Percentiles rank a stretch among this genome's conserved stretches.
Evolutionary conservation across 2,113 vertebrate genomes (phyloP).

Genomic region (Saguinus midas): DNA sequence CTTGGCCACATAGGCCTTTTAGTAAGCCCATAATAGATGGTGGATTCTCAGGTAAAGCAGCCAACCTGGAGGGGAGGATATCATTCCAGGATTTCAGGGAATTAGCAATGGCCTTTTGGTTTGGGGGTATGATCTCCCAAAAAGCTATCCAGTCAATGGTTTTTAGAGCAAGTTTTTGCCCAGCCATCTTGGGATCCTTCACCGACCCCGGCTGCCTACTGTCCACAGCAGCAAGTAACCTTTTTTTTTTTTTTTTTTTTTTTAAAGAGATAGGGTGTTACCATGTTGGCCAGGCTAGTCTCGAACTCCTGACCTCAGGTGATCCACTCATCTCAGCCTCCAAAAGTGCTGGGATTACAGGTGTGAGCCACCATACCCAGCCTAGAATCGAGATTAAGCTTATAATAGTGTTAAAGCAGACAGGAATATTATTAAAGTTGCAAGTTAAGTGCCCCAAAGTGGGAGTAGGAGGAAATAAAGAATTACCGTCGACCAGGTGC

Average conservation of each 20-base stretch:
- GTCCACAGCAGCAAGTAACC: no score
- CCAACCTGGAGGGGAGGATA: conserved; percentile 87
- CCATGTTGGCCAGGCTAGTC: no score
- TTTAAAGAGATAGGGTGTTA: no score
- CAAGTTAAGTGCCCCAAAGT: background rate
- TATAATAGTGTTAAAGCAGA: background rate
- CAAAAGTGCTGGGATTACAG: no score
- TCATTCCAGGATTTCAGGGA: conserved; percentile 92
- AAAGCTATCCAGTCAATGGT: conserved; percentile 93
- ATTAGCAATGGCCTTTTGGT: conserved; percentile 90
- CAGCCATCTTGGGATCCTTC: conserved; percentile 85
- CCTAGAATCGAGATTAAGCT: background rate
- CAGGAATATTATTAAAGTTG: background rate
- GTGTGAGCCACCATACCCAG: no score
- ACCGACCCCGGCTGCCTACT: no score
- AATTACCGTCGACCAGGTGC: background rate
- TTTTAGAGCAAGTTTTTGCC: conserved; percentile 88
- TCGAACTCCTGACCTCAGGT: no score
- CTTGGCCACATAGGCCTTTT: conserved; percentile 88
- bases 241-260: no score
- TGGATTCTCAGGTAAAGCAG: conserved; percentile 88
- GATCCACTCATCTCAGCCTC: no score
- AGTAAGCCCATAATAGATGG: conserved; percentile 90
- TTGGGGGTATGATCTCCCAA: conserved; percentile 88
- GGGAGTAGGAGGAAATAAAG: no score